Conservation (phyloP, 1,140 invertebrate species). For the Lutraria rhynchaena region DNA sequence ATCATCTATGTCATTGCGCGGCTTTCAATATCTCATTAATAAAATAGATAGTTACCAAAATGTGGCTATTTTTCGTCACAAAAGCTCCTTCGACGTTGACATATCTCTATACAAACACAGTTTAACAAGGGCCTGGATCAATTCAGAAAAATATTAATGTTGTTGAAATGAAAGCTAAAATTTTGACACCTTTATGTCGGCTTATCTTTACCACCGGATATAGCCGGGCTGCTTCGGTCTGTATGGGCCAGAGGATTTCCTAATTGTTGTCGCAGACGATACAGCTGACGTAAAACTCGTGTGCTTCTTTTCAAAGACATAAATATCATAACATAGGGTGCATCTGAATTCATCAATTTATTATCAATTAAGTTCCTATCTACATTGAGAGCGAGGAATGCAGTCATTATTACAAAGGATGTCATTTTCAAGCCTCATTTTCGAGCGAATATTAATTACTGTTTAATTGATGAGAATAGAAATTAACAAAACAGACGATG, state of each 20-base stretch:
- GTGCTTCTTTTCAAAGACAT: background rate
- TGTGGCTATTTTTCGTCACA: conserved; percentile 21
- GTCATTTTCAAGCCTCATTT: no score
- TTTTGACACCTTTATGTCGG: conserved; percentile 54
- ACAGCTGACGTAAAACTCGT: background rate
- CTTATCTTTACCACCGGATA: conserved; percentile 46
- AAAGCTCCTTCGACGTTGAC: conserved; percentile 24
- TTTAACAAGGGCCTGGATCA: background rate
- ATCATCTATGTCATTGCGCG: conserved; percentile 22
- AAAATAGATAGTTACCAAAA: background rate
- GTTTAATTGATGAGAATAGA: no score
- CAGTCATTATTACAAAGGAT: no score
- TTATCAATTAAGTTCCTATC: background rate
- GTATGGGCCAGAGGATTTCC: background rate
- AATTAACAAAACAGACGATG: no score
- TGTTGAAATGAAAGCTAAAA: conserved; percentile 29
- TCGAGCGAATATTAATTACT: no score
- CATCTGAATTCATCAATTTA: no score
- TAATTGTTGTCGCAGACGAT: background rate
- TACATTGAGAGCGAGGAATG: background rate
- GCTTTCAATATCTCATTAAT: conserved; percentile 36
- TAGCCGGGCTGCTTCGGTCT: background rate
- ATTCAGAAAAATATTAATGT: conserved; percentile 48
- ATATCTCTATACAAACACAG: conserved; percentile 29
- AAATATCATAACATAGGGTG: no score